These are phyloP conservation scores for Aporophyla lueneburgensis DNA, from an alignment of 2,888 invertebrate genomes.

Conservation along the genomic window DNA sequence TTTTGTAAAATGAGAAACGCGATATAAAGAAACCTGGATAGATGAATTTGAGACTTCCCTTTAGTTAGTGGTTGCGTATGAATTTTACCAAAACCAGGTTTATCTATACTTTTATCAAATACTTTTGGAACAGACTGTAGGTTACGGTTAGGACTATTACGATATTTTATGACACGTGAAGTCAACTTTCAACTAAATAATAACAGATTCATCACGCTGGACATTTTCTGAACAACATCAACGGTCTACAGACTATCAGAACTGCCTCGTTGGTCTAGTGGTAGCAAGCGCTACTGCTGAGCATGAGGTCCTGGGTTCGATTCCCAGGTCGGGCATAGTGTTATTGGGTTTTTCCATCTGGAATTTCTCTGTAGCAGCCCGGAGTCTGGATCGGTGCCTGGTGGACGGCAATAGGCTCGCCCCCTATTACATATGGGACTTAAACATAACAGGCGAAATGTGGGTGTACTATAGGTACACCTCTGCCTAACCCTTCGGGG, in stretches of 20 bases:
- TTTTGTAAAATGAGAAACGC: neutral
- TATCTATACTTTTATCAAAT: neutral
- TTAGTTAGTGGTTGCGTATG: neutral
- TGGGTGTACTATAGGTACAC: too few species aligned
- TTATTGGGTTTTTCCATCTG: too few species aligned
- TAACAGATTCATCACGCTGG: constrained; percentile 21
- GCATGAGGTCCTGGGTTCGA: too few species aligned
- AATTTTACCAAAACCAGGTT: neutral
- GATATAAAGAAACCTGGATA: neutral
- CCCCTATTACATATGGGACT: too few species aligned
- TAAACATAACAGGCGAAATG: too few species aligned
- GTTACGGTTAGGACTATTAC: constrained; percentile 43
- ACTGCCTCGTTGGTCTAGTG: too few species aligned
- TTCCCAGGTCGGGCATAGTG: too few species aligned
- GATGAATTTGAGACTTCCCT: neutral
- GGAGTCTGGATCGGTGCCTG: too few species aligned
- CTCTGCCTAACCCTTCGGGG: too few species aligned
- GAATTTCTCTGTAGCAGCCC: too few species aligned
- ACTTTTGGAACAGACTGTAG: neutral
- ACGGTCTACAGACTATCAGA: constrained; percentile 20
- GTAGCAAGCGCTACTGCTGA: too few species aligned
- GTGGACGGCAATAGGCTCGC: too few species aligned
- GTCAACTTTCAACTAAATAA: constrained; percentile 44
- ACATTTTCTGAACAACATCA: constrained; percentile 28
- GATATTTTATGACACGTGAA: constrained; percentile 53